Conservation (phyloP, 2,113 vertebrate genomes). For the Oncorhynchus clarkii region DNA sequence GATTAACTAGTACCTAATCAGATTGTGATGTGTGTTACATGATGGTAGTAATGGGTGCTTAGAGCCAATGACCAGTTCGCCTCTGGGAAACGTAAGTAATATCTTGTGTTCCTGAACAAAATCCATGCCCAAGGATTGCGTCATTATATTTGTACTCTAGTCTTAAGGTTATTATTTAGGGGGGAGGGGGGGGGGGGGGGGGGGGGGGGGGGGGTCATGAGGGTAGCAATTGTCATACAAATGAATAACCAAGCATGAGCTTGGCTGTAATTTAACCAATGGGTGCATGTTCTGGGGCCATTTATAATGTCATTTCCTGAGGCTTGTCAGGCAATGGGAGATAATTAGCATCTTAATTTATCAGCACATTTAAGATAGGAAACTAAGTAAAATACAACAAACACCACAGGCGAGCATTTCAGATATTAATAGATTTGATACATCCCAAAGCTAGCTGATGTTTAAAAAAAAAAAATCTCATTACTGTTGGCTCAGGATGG, state of each 20-base stretch:
- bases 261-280: background rate
- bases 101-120: background rate
- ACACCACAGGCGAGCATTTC: slow-evolving; percentile 3
- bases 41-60: too few relatives aligned
- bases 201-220: slow-evolving; percentile 8
- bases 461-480: background rate
- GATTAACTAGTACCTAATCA: too few relatives aligned
- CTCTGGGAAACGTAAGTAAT: background rate
- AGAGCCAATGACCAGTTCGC: too few relatives aligned
- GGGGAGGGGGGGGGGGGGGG: too few relatives aligned
- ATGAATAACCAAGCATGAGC: slow-evolving; percentile 11
- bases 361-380: slow-evolving; percentile 9
- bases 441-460: background rate
- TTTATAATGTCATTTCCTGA: slow-evolving; percentile 30
- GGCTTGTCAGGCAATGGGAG: slow-evolving; percentile 23
- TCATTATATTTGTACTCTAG: background rate
- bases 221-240: slow-evolving; percentile 5
- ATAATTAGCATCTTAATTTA: slow-evolving; percentile 37
- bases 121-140: background rate
- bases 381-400: slow-evolving; percentile 22
- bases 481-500: background rate
- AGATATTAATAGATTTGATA: background rate
- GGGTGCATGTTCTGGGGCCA: background rate
- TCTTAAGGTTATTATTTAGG: background rate
- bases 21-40: too few relatives aligned